Evolutionary conservation across 2,113 vertebrate genomes (phyloP).

Genomic region (Accipiter cooperii): DNA sequence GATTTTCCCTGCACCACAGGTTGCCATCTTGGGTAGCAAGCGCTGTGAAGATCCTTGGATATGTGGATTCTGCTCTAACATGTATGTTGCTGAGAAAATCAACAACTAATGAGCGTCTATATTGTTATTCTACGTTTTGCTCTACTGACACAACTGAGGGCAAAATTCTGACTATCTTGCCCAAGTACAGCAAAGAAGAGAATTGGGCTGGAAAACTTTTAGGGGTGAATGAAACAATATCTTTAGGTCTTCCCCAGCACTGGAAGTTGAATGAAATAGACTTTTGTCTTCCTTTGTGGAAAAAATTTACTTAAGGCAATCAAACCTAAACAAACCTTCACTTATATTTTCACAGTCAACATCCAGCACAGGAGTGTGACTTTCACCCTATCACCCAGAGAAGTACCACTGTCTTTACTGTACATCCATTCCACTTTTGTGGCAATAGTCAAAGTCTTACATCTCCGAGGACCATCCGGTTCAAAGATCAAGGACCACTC

Average conservation of each 20-base stretch:
- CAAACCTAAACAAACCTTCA: neutral
- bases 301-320: neutral
- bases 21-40: neutral
- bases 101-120: neutral
- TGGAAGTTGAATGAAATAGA: neutral
- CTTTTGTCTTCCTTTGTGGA: neutral
- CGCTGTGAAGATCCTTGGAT: neutral
- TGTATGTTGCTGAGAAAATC: neutral
- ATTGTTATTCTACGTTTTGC: neutral
- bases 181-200: neutral
- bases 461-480: neutral
- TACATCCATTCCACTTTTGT: neutral
- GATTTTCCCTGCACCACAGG: neutral
- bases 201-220: neutral
- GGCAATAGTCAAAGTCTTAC: neutral
- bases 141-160: neutral
- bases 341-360: neutral
- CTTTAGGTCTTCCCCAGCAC: neutral
- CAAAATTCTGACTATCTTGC: neutral
- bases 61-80: neutral
- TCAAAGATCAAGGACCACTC: conserved; percentile 52
- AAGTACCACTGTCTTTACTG: neutral
- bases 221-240: neutral
- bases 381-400: neutral
- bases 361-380: neutral